A percentile compares a stretch with the other conserved stretches of the same genome.
Evolutionary conservation across 2,113 vertebrate species (phyloP).

Genomic region (Anguilla rostrata): DNA sequence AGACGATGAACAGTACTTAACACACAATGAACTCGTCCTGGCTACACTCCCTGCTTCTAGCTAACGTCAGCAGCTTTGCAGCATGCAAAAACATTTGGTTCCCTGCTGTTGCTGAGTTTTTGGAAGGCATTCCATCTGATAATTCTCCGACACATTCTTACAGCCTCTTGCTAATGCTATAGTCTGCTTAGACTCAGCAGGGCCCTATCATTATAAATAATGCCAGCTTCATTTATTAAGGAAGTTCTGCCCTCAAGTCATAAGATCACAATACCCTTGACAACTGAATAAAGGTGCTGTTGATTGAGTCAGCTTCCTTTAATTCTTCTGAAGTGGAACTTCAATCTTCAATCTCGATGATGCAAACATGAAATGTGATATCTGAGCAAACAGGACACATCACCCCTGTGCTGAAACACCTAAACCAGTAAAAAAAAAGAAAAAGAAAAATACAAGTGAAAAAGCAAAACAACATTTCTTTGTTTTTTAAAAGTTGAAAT

Average conservation of each 20-base stretch:
- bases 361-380: neutral
- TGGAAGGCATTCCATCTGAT: constrained; percentile 39
- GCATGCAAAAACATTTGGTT: constrained; percentile 9
- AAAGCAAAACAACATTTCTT: too few species aligned
- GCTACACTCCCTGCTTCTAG: constrained; percentile 3
- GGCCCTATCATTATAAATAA: neutral
- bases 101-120: constrained; percentile 26
- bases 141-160: constrained; percentile 14
- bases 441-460: too few species aligned
- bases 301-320: neutral
- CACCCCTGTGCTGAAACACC: neutral
- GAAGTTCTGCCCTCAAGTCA: neutral
- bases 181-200: neutral
- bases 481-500: too few species aligned
- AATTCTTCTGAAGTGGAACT: neutral
- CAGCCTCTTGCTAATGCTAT: neutral
- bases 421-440: too few species aligned
- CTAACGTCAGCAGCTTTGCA: neutral
- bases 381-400: neutral
- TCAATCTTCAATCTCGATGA: neutral
- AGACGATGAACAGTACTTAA: constrained; percentile 8
- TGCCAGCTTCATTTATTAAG: neutral
- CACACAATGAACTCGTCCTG: neutral
- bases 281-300: neutral
- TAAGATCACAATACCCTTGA: neutral